Percentiles rank a stretch among this genome's conserved stretches.
Conservation (phyloP, 2,888 invertebrate species). For the Athalia cordata region DNA sequence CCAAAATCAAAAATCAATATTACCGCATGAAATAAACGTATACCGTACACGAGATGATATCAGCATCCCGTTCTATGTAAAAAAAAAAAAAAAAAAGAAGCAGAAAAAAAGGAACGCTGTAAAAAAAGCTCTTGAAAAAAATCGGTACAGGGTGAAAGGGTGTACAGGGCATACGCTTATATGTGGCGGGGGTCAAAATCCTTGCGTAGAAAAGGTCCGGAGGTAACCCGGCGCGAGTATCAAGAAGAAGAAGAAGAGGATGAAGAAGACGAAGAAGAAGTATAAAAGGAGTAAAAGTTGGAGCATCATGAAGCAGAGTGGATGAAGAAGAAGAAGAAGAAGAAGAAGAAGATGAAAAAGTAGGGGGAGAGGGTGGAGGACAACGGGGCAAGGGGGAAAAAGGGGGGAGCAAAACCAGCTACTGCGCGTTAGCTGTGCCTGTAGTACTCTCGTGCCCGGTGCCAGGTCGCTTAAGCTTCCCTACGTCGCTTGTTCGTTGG, state of each 20-base stretch:
- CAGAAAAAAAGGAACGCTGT: neutral
- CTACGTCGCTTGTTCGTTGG: too few species aligned
- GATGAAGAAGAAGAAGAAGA: slow-evolving; percentile 52
- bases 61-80: too few species aligned
- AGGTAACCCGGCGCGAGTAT: slow-evolving; percentile 8
- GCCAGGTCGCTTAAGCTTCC: neutral
- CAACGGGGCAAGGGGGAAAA: slow-evolving; percentile 33
- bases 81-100: neutral
- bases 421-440: slow-evolving; percentile 72
- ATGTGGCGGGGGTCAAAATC: slow-evolving; percentile 71
- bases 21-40: too few species aligned
- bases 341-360: slow-evolving; percentile 61
- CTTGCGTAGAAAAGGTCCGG: slow-evolving; percentile 58
- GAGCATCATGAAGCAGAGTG: slow-evolving; percentile 39
- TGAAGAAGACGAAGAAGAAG: slow-evolving; percentile 50
- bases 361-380: slow-evolving; percentile 25
- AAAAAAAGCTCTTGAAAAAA: neutral
- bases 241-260: slow-evolving; percentile 52
- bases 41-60: too few species aligned
- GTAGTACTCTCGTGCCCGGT: slow-evolving; percentile 64
- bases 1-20: too few species aligned
- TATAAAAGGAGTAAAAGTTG: slow-evolving; percentile 51
- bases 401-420: slow-evolving; percentile 61
- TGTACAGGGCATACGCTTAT: too few species aligned
- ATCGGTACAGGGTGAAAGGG: neutral